Evolutionary conservation across 2,113 vertebrate genomes (phyloP), one percentile per base, ranked within the genome.

Genomic region (Oceanodroma tethys): DNA sequence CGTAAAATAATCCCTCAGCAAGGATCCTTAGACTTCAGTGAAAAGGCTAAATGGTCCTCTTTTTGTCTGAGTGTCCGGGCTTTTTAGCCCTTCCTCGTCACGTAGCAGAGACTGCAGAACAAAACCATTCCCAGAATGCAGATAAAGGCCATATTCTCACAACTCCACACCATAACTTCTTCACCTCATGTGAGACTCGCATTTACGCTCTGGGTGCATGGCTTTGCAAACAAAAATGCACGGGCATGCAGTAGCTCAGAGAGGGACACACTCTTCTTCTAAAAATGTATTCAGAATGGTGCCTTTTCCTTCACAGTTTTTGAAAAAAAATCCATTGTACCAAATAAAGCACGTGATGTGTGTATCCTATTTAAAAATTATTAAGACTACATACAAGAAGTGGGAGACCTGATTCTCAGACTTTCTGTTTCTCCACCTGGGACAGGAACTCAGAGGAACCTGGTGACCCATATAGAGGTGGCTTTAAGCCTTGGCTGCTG

Each of bases 1-100:
- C 27, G 71, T 98, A 97, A 98, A 98, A 98, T 98, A 98, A 98
- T 98, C 98, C 97, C 98, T 87, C 97, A 98, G 98, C 98, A 98
- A 98, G 98, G 97, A 97, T 98, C 96, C 97, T 95, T 95, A 81
- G 97, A 96, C 98, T 96, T 97, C 91, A 96, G 96, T 98, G 96
- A 98, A 98, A 96, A 97, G 97, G 94, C 96, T 98, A 98, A 97
- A 97, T 92, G 96, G 97, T 94, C 96, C 94, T 96, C 96, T 96
- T 97, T 98, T 97, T 98, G 91, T 97, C 93, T 95, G 81, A 25
- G 81, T 96, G 95, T 97, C 97, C 98, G 91, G 90, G 86, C 96
- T 96, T 95, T 97, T 97, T 95, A 95, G 93, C 92, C 95, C 93
- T 92, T 96, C 97, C 90, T 96, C 27, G 0, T 97, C 92, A 93